phyloP scores from a whole-genome alignment of 2,113 vertebrate genomes.

The Pteruthius melanotis region DNA sequence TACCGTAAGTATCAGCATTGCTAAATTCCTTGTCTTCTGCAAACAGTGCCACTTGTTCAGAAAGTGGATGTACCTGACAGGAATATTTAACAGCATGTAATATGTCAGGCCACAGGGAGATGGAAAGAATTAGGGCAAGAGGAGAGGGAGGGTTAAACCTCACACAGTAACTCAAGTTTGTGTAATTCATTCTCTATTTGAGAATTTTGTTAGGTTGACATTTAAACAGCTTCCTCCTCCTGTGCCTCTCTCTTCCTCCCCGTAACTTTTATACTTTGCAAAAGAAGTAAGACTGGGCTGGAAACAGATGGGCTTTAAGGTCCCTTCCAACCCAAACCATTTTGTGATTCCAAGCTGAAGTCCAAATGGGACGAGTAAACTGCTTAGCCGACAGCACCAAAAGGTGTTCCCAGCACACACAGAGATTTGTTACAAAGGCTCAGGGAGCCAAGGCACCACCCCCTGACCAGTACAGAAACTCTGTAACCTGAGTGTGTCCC shows the following conservation, averaged over 20 bases:
- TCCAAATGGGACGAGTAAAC: not conserved
- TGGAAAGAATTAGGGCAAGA: not conserved
- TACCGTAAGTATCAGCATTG: fast-evolving
- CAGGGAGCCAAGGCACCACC: not conserved
- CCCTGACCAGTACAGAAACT: not conserved
- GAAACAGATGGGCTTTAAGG: not conserved
- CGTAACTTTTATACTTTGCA: not conserved
- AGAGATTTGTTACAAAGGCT: not conserved
- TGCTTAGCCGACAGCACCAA: not conserved
- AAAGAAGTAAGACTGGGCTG: not conserved
- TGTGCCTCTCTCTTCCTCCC: not conserved
- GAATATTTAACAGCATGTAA: not conserved
- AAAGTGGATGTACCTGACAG: not conserved
- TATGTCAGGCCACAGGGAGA: not conserved
- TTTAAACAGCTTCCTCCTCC: not conserved
- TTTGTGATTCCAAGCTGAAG: not conserved
- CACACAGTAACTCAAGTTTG: not conserved
- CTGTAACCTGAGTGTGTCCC: not conserved
- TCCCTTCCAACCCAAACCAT: not conserved
- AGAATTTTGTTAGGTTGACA: not conserved
- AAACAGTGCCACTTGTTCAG: not conserved
- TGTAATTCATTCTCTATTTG: not conserved
- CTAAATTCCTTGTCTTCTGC: not conserved
- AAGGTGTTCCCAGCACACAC: not conserved
- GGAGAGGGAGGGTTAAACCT: not conserved